These are phyloP conservation scores for Nyctereutes procyonoides DNA, from an alignment of 2,113 vertebrate species.

Conservation along the genomic window DNA sequence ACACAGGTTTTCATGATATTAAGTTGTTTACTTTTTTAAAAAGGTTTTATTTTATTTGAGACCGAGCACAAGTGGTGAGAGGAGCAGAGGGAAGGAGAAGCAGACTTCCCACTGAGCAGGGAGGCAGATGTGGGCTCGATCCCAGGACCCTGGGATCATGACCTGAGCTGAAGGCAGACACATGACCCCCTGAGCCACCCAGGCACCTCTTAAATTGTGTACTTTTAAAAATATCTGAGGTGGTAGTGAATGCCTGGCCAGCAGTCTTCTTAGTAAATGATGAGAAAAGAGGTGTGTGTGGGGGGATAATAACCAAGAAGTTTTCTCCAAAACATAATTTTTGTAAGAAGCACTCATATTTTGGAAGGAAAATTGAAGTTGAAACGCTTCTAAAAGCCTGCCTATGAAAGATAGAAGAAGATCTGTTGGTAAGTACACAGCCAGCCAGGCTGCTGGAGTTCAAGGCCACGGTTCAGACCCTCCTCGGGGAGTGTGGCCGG, in stretches of 20 bases:
- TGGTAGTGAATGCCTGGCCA: neutral
- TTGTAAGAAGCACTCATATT: neutral
- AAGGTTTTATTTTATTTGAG: neutral
- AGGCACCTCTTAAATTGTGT: neutral
- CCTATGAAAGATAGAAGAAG: neutral
- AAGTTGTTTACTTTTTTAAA: neutral
- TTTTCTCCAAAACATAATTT: neutral
- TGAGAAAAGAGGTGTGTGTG: neutral
- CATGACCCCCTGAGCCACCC: no score
- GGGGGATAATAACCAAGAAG: neutral
- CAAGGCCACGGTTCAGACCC: rapidly evolving
- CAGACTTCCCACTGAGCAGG: neutral
- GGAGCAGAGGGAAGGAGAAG: neutral
- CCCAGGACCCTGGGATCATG: neutral
- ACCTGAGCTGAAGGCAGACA: neutral
- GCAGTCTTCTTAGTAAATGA: neutral
- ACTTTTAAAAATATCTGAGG: neutral
- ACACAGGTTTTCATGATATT: neutral
- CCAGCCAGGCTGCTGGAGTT: neutral
- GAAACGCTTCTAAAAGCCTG: no score
- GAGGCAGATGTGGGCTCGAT: neutral
- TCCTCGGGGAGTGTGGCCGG: neutral
- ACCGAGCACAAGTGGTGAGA: neutral
- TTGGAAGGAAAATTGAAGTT: neutral
- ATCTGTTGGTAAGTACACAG: rapidly evolving